These are phyloP conservation scores for Tipula lateralis DNA, from an alignment of 2,888 invertebrate species.

Conservation along the genomic window DNA sequence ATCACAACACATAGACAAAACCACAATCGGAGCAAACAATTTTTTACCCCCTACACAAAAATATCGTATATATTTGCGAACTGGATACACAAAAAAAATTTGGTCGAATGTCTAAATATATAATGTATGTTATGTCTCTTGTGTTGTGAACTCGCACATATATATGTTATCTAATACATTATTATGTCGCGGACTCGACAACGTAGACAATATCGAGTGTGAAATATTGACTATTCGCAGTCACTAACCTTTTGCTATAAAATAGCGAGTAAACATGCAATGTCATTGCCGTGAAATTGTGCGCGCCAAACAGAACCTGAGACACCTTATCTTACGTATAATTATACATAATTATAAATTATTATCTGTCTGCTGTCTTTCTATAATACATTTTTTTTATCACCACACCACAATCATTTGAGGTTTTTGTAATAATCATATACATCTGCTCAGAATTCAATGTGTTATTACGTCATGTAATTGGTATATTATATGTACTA, in stretches of 20 bases:
- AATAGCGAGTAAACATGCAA: background rate
- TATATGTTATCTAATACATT: background rate
- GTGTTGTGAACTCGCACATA: background rate
- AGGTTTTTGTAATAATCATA: background rate
- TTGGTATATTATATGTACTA: background rate
- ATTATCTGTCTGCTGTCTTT: background rate
- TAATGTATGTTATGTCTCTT: background rate
- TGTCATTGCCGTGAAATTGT: background rate
- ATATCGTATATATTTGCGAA: background rate
- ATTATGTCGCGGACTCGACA: background rate
- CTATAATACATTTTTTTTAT: background rate
- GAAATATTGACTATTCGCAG: background rate
- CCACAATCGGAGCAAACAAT: background rate
- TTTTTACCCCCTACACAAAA: background rate
- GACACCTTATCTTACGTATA: background rate
- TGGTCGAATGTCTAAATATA: background rate
- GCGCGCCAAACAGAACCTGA: background rate
- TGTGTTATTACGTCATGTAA: slow-evolving; percentile 5
- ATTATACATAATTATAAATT: background rate
- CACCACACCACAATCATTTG: background rate
- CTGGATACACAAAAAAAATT: background rate
- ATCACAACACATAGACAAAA: background rate
- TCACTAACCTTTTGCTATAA: background rate
- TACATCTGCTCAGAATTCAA: background rate
- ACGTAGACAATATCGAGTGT: background rate